These are phyloP conservation scores for Centropyge bicolor DNA, from an alignment of 2,797 vertebrate species.

Conservation along the genomic window DNA sequence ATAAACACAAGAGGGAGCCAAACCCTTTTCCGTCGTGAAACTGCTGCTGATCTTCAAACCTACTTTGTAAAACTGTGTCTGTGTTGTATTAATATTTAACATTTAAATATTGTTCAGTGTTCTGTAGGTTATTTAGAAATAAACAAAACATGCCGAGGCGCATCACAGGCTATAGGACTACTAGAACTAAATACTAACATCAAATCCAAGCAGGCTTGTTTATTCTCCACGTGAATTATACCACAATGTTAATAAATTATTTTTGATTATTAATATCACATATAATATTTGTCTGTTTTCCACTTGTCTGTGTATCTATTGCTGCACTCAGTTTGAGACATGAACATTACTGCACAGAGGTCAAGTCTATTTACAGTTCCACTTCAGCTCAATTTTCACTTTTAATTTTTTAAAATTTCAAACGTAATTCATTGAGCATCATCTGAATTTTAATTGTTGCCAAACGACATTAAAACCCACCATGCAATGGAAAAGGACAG, in stretches of 20 bases:
- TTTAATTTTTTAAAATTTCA: too few species aligned
- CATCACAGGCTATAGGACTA: neutral
- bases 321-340: too few species aligned
- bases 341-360: too few species aligned
- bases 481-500: neutral
- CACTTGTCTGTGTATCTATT: too few species aligned
- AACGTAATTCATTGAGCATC: neutral
- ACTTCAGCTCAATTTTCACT: too few species aligned
- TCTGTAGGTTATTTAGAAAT: neutral
- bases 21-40: slow-evolving; percentile 9
- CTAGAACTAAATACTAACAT: too few species aligned
- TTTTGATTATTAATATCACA: too few species aligned
- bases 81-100: neutral
- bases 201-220: too few species aligned
- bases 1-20: slow-evolving; percentile 70
- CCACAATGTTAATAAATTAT: too few species aligned
- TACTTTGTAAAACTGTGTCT: neutral
- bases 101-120: neutral
- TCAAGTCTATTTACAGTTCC: too few species aligned
- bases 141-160: neutral
- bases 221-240: too few species aligned
- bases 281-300: too few species aligned
- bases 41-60: neutral
- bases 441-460: neutral
- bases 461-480: neutral